Conservation (phyloP, 2,113 vertebrate species). For the Ardeotis arabs region DNA sequence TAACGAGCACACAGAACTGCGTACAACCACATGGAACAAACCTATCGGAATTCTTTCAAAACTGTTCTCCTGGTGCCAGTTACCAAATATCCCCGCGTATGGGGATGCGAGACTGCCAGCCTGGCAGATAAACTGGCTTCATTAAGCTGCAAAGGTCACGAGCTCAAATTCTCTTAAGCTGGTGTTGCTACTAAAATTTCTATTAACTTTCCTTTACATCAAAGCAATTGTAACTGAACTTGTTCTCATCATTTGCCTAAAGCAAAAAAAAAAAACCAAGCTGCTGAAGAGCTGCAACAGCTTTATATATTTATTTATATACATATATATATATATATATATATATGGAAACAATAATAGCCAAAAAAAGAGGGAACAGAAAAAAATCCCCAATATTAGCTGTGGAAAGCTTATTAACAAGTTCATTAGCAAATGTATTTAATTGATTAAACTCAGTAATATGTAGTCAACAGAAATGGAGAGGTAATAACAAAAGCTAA, state of each 20-base stretch:
- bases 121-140: background rate
- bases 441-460: background rate
- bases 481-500: background rate
- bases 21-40: background rate
- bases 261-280: background rate
- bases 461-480: fast-evolving
- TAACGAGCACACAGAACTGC: background rate
- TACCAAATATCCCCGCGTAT: background rate
- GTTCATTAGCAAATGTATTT: conserved; percentile 17
- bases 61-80: fast-evolving
- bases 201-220: background rate
- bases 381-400: background rate
- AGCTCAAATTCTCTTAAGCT: background rate
- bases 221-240: background rate
- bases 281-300: background rate
- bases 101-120: background rate
- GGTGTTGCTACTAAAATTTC: background rate
- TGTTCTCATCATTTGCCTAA: background rate
- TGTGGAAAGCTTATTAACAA: background rate
- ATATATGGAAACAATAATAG: background rate
- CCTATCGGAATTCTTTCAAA: background rate
- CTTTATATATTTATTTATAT: background rate
- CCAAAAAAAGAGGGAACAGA: background rate
- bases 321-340: background rate
- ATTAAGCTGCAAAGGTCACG: background rate